Conservation (phyloP, 1,140 invertebrate species). For the Macrosteles quadrilineatus region DNA sequence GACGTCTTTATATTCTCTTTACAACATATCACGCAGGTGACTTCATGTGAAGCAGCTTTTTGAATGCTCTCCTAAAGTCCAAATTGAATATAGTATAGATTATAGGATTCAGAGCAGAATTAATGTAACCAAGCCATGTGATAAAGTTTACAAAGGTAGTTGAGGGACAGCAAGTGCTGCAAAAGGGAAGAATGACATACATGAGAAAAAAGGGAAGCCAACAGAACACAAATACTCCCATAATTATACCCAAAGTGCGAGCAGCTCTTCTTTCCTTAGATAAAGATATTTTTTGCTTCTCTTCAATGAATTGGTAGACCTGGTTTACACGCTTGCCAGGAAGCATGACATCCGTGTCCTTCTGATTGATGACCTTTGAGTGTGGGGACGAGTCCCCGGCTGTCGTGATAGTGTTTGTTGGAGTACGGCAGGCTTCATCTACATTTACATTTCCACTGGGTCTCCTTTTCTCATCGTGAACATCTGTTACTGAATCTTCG, state of each 20-base stretch:
- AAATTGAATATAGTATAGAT: constrained; percentile 98
- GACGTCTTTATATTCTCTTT: no score
- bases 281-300: constrained; percentile 89
- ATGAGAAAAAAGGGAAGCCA: constrained; percentile 97
- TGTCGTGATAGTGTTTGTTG: constrained; percentile 33
- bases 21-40: constrained; percentile 32
- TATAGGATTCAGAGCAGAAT: constrained; percentile 95
- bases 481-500: constrained; percentile 66
- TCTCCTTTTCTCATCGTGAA: constrained; percentile 36
- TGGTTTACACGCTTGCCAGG: constrained; percentile 37
- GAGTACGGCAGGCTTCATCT: constrained; percentile 10
- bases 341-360: constrained; percentile 54
- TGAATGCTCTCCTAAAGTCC: constrained; percentile 93
- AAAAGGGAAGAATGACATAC: constrained; percentile 91
- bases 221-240: constrained; percentile 94
- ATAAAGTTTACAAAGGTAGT: constrained; percentile 83
- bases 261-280: constrained; percentile 91
- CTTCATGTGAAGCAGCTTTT: constrained; percentile 72
- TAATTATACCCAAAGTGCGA: constrained; percentile 88
- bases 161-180: constrained; percentile 63
- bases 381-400: constrained; percentile 38
- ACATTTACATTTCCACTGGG: constrained; percentile 1
- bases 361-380: constrained; percentile 48
- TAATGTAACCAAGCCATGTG: constrained; percentile 97
- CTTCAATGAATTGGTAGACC: constrained; percentile 90